These are phyloP conservation scores for Uria aalge DNA, from an alignment of 2,113 vertebrate species.

Conservation along the genomic window DNA sequence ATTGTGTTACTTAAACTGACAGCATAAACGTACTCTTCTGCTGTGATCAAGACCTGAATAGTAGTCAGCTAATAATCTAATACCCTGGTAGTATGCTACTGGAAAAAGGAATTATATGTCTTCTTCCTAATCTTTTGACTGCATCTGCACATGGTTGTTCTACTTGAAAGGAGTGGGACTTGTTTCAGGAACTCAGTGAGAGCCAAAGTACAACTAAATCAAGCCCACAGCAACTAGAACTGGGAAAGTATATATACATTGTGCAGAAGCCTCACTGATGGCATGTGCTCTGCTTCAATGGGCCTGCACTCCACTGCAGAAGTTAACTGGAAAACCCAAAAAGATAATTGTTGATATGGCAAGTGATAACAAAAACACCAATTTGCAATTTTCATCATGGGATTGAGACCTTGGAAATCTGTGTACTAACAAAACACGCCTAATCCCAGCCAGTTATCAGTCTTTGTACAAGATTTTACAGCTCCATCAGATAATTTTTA, in stretches of 20 bases:
- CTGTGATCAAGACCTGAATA: neutral
- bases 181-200: neutral
- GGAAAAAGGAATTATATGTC: neutral
- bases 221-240: neutral
- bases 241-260: neutral
- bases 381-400: neutral
- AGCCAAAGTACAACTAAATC: neutral
- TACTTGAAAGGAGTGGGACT: neutral
- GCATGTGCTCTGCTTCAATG: neutral
- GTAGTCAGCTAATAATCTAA: neutral
- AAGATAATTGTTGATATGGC: neutral
- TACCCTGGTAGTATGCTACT: neutral
- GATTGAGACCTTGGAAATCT: neutral
- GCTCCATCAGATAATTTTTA: neutral
- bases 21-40: neutral
- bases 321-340: neutral
- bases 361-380: neutral
- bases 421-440: neutral
- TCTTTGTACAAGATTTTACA: neutral
- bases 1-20: neutral
- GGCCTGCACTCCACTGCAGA: neutral
- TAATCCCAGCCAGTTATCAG: neutral
- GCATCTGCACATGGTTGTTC: neutral
- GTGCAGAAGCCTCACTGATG: neutral
- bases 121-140: neutral